Evolutionary conservation across 1,140 invertebrate species (phyloP).

Genomic region (Daktulosphaira vitifoliae): DNA sequence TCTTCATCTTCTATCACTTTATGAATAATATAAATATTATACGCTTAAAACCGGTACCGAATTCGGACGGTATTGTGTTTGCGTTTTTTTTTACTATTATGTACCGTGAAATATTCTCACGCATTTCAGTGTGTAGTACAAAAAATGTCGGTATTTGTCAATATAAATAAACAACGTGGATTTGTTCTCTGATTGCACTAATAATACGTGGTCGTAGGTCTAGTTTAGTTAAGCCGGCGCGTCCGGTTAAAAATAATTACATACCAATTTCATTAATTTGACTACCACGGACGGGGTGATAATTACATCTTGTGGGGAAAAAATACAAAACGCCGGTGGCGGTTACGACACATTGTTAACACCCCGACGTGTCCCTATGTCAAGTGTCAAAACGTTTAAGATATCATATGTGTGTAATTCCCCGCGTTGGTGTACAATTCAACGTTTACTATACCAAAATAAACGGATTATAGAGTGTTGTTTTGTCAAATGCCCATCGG

Average conservation of each 20-base stretch:
- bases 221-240: too few relatives aligned
- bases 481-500: too few relatives aligned
- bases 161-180: too few relatives aligned
- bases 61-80: slow-evolving; percentile 1
- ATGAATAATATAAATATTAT: too few relatives aligned
- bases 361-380: slow-evolving; percentile 3
- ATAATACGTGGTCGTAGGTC: too few relatives aligned
- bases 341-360: neutral
- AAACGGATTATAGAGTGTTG: too few relatives aligned
- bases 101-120: slow-evolving; percentile 26
- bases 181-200: too few relatives aligned
- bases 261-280: neutral
- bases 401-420: neutral
- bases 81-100: slow-evolving; percentile 23
- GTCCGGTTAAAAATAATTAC: neutral
- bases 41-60: slow-evolving; percentile 7
- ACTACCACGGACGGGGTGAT: neutral
- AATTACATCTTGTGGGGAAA: slow-evolving; percentile 4
- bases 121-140: neutral
- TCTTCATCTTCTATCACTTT: neutral
- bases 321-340: too few relatives aligned
- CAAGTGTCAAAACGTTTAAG: slow-evolving; percentile 30
- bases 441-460: too few relatives aligned
- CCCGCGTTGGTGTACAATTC: too few relatives aligned
- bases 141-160: too few relatives aligned